Evolutionary conservation across 2,113 vertebrate genomes (phyloP).

Genomic region (Hoplias malabaricus): DNA sequence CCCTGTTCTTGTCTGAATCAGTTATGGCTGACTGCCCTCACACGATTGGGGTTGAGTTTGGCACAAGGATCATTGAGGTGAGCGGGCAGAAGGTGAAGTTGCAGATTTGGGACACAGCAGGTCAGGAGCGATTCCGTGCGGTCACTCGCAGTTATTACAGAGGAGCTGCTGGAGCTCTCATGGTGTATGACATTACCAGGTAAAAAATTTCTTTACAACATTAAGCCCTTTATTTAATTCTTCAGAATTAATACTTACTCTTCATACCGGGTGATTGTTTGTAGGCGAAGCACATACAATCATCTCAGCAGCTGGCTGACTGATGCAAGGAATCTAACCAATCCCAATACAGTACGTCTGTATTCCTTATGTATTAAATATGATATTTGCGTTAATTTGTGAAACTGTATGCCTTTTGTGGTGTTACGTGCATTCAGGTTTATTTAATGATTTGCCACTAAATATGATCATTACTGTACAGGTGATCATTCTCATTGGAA

Average conservation of each 20-base stretch:
- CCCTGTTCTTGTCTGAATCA: slow-evolving; percentile 54
- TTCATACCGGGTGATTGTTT: slow-evolving; percentile 9
- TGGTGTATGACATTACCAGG: slow-evolving; percentile 97
- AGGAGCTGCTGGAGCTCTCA: slow-evolving; percentile 95
- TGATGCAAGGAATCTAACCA: slow-evolving; percentile 97
- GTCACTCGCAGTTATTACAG: slow-evolving; percentile 99
- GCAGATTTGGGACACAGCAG: slow-evolving; percentile 99
- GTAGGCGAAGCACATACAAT: slow-evolving; percentile 98
- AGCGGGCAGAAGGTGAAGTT: slow-evolving; percentile 99
- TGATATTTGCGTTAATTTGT: no score
- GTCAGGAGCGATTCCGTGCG: slow-evolving; percentile 96
- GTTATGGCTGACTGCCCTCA: slow-evolving; percentile 99
- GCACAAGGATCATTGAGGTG: slow-evolving; percentile 98
- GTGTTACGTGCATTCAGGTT: no score
- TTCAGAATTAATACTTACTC: slow-evolving; percentile 30
- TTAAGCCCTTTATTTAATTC: no score
- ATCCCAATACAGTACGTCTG: slow-evolving; percentile 95
- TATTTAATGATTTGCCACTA: no score
- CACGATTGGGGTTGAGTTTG: slow-evolving; percentile 98
- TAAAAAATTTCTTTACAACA: background rate
- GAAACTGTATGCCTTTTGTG: no score
- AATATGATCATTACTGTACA: slow-evolving; percentile 54
- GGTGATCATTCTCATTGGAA: slow-evolving; percentile 99
- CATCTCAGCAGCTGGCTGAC: slow-evolving; percentile 99
- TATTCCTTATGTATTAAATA: background rate